Percentiles rank a stretch among this genome's conserved stretches.
Conservation (phyloP, 2,888 invertebrate genomes). For the Polyploca ridens region DNA sequence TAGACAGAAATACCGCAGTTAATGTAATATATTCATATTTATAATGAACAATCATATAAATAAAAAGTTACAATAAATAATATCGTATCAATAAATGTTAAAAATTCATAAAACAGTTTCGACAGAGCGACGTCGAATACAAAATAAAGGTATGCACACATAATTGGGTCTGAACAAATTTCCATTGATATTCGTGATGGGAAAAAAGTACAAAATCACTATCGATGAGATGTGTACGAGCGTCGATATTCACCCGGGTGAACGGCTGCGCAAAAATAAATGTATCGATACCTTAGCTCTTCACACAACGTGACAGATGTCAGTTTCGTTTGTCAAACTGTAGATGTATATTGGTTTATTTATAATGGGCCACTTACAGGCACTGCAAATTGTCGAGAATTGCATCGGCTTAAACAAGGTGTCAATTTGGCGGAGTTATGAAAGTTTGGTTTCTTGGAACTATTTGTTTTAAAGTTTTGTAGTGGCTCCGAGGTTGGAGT, state of each 20-base stretch:
- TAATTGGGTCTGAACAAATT: slow-evolving; percentile 82
- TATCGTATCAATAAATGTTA: slow-evolving; percentile 47
- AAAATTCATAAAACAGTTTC: slow-evolving; percentile 44
- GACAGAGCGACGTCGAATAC: slow-evolving; percentile 56
- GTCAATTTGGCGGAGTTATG: slow-evolving; percentile 84
- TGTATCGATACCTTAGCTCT: neutral
- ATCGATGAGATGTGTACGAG: slow-evolving; percentile 76
- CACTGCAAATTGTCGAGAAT: slow-evolving; percentile 80
- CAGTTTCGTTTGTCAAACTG: slow-evolving; percentile 37
- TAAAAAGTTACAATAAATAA: slow-evolving; percentile 32
- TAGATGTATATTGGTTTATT: slow-evolving; percentile 49
- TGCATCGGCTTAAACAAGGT: slow-evolving; percentile 80
- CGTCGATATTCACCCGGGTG: slow-evolving; percentile 15
- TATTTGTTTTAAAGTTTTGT: slow-evolving; percentile 80
- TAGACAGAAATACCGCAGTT: neutral
- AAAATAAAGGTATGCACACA: slow-evolving; percentile 74
- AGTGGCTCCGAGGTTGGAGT: slow-evolving; percentile 50
- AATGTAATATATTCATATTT: slow-evolving; percentile 14
- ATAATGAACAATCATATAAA: slow-evolving; percentile 18
- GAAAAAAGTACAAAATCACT: slow-evolving; percentile 78
- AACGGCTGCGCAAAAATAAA: slow-evolving; percentile 1
- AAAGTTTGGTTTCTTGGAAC: slow-evolving; percentile 79
- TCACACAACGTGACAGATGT: slow-evolving; percentile 26
- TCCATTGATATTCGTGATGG: slow-evolving; percentile 83
- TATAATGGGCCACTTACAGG: slow-evolving; percentile 82